These are phyloP conservation scores for Temnothorax nylanderi DNA, from an alignment of 1,140 invertebrate genomes.

Conservation along the genomic window DNA sequence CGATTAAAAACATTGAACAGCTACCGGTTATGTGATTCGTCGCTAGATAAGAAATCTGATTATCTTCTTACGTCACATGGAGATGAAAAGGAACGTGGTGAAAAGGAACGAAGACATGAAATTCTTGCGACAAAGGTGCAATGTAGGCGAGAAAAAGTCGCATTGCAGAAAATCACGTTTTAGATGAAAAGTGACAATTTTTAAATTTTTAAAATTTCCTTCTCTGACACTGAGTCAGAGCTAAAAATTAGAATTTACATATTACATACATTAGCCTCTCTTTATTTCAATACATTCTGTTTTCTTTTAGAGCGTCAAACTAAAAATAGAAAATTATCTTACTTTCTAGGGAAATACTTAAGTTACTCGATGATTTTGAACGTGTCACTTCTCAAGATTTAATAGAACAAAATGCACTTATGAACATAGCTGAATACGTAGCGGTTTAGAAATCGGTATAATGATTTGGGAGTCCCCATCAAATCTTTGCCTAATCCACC, in stretches of 20 bases:
- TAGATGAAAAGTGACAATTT: too few relatives aligned
- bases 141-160: neutral
- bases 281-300: neutral
- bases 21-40: neutral
- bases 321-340: neutral
- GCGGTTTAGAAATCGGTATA: too few relatives aligned
- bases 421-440: too few relatives aligned
- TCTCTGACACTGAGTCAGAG: too few relatives aligned
- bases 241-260: neutral
- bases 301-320: neutral
- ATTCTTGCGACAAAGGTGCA: neutral
- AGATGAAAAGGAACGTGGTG: neutral
- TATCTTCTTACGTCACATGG: neutral
- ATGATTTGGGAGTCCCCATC: too few relatives aligned
- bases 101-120: neutral
- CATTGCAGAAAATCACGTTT: slow-evolving; percentile 4
- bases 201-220: too few relatives aligned
- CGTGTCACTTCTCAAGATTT: too few relatives aligned
- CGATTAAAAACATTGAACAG: neutral
- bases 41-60: neutral
- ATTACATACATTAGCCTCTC: neutral
- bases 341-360: neutral
- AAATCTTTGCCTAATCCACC: too few relatives aligned
- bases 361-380: too few relatives aligned
- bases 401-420: neutral